A percentile compares a stretch with the other conserved stretches of the same genome.
Evolutionary conservation across 2,888 invertebrate genomes (phyloP).

Genomic region (Smittia sp.): DNA sequence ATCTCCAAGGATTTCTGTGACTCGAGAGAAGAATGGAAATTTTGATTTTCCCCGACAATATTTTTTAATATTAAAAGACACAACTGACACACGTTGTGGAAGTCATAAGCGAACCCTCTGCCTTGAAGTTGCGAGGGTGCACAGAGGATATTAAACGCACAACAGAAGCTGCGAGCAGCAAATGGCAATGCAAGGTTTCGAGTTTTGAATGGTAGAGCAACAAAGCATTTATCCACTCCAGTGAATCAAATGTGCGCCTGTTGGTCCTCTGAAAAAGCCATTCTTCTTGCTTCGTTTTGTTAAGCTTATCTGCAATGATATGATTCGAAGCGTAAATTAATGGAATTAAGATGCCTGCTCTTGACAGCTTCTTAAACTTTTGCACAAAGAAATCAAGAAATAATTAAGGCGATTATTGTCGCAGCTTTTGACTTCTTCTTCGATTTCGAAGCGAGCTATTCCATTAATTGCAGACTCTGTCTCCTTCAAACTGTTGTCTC

Average conservation of each 20-base stretch:
- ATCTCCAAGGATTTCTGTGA: constrained; percentile 4
- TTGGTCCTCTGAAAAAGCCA: background rate
- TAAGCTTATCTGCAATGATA: background rate
- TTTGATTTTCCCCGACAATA: background rate
- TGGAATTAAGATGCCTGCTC: constrained; percentile 29
- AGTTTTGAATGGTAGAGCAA: constrained; percentile 4
- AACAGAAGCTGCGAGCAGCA: constrained; percentile 17
- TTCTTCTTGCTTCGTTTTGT: constrained; percentile 2
- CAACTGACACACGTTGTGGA: constrained; percentile 35
- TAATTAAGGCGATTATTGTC: constrained; percentile 20
- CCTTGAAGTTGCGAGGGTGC: background rate
- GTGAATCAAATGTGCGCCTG: constrained; percentile 14
- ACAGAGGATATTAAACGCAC: constrained; percentile 38
- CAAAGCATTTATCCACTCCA: constrained; percentile 40
- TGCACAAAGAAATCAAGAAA: background rate
- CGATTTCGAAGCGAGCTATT: constrained; percentile 9
- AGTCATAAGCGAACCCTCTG: constrained; percentile 26
- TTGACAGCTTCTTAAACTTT: constrained; percentile 9
- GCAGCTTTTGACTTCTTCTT: constrained; percentile 10
- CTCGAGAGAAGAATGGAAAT: background rate
- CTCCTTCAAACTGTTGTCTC: background rate
- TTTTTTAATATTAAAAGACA: constrained; percentile 35
- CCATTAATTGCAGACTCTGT: constrained; percentile 34
- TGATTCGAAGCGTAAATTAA: constrained; percentile 26
- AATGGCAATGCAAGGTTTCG: constrained; percentile 32